These are phyloP conservation scores for Bungarus multicinctus DNA, from an alignment of 2,113 vertebrate genomes.

Conservation along the genomic window DNA sequence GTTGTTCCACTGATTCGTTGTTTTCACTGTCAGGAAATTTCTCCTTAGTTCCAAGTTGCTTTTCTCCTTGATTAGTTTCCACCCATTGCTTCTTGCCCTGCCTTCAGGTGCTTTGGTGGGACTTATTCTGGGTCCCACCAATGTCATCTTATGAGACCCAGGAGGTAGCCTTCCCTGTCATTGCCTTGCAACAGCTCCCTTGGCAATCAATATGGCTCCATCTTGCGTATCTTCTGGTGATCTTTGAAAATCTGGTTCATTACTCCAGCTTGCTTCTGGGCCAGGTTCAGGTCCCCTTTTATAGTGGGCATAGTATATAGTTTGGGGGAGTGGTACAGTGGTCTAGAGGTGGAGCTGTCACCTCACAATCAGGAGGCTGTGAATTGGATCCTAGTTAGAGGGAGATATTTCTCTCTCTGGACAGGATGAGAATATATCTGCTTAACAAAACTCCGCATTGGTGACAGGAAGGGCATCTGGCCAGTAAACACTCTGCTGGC, in stretches of 20 bases:
- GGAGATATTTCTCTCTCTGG: too few species aligned
- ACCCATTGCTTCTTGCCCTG: neutral
- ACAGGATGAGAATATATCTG: too few species aligned
- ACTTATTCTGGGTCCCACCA: neutral
- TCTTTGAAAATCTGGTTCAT: neutral
- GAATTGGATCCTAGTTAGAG: too few species aligned
- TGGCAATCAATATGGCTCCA: neutral
- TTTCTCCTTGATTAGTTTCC: neutral
- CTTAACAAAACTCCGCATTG: too few species aligned
- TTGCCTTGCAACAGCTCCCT: neutral
- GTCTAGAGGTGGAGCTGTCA: too few species aligned
- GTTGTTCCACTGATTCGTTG: neutral
- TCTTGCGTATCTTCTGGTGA: neutral
- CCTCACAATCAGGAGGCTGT: too few species aligned
- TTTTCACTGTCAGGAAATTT: neutral
- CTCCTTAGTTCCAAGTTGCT: neutral
- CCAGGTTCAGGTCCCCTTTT: neutral
- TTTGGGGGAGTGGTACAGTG: neutral
- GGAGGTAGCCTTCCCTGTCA: neutral
- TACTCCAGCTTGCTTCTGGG: neutral
- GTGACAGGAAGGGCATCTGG: too few species aligned
- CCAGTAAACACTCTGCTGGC: too few species aligned
- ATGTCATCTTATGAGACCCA: neutral
- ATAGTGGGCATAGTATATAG: neutral
- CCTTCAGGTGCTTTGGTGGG: neutral